These are phyloP conservation scores for Monopterus albus DNA, from an alignment of 2,113 vertebrate genomes.

Conservation along the genomic window DNA sequence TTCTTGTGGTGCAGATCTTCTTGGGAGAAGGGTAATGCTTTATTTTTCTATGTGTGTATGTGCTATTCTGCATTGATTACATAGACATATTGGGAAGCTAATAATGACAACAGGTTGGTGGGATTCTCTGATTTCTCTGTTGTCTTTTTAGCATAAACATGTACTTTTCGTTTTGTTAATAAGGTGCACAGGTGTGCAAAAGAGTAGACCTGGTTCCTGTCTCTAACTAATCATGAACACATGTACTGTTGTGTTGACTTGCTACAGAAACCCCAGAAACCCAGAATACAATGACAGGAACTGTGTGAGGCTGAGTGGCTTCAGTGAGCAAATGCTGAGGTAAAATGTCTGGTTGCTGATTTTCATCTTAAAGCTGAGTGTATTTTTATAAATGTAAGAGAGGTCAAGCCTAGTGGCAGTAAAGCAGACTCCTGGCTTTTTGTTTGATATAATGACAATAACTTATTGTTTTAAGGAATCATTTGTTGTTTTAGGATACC, in stretches of 20 bases:
- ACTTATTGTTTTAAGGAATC: no score
- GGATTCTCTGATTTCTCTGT: no score
- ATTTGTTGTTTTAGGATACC: no score
- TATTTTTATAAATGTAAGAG: neutral
- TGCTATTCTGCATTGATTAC: neutral
- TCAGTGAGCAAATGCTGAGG: conserved; percentile 86
- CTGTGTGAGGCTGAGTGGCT: conserved; percentile 71
- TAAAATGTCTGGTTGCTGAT: conserved; percentile 48
- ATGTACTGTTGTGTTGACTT: neutral
- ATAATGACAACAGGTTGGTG: no score
- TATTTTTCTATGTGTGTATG: neutral
- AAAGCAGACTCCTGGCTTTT: no score
- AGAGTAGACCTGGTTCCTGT: no score
- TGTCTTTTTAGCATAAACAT: neutral
- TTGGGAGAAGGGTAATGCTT: neutral
- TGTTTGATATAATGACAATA: no score
- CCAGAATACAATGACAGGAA: conserved; percentile 12
- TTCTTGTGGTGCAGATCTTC: conserved; percentile 77
- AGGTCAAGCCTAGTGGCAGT: neutral
- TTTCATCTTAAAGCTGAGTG: neutral
- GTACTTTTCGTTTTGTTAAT: no score
- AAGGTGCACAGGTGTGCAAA: no score
- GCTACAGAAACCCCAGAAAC: fast-evolving
- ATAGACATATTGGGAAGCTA: neutral
- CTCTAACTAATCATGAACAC: neutral